Percentiles rank a stretch among this genome's conserved stretches.
phyloP scores from a whole-genome alignment of 2,888 invertebrate species.

The Calephelis perditalis region DNA sequence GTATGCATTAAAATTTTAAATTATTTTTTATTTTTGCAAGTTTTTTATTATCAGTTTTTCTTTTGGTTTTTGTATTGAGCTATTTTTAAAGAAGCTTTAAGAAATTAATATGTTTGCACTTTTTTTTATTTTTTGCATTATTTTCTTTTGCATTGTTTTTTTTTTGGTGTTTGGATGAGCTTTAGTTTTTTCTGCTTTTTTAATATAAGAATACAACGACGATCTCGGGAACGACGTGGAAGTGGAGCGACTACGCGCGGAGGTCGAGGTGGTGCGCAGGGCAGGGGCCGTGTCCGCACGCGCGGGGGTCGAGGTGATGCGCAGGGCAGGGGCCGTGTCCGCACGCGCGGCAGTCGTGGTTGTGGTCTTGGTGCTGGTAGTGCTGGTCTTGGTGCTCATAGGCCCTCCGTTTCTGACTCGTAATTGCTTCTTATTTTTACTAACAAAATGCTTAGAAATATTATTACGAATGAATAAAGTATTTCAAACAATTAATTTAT shows the following conservation, averaged over 20 bases:
- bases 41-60: slow-evolving; percentile 14
- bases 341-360: slow-evolving; percentile 1
- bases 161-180: slow-evolving; percentile 2
- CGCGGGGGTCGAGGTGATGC: slow-evolving; percentile 1
- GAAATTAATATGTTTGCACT: slow-evolving; percentile 19
- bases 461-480: slow-evolving; percentile 7
- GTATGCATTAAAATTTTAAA: slow-evolving; percentile 19
- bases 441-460: not conserved
- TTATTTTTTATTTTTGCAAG: slow-evolving; percentile 14
- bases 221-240: slow-evolving; percentile 19
- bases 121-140: slow-evolving; percentile 4
- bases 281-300: slow-evolving; percentile 9
- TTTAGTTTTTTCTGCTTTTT: slow-evolving; percentile 17
- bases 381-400: slow-evolving; percentile 8
- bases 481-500: slow-evolving; percentile 5
- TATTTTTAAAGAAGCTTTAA: slow-evolving; percentile 13
- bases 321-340: slow-evolving; percentile 12
- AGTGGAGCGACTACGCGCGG: slow-evolving; percentile 15
- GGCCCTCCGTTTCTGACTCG: slow-evolving; percentile 14
- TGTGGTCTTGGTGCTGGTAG: slow-evolving; percentile 1
- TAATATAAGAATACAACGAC: slow-evolving; percentile 19
- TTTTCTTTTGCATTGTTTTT: not conserved
- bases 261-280: slow-evolving; percentile 12
- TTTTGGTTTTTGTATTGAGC: slow-evolving; percentile 10
- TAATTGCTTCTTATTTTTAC: slow-evolving; percentile 13